A percentile compares a stretch with the other conserved stretches of the same genome.
These are phyloP conservation scores for Muscicapa comitata DNA, from an alignment of 2,797 vertebrate genomes.

Conservation along the genomic window DNA sequence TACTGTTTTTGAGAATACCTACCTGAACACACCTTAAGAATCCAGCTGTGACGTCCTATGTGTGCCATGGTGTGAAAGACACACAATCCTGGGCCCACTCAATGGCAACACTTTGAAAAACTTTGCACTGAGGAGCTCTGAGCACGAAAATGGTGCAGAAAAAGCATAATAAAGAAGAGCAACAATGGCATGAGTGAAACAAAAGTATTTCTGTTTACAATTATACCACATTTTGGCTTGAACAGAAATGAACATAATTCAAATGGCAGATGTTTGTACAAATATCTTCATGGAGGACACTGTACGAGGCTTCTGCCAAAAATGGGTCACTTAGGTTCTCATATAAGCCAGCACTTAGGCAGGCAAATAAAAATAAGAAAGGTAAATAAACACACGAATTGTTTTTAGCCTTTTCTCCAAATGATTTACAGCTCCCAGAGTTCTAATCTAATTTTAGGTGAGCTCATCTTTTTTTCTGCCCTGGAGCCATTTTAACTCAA, in stretches of 20 bases:
- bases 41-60: rapidly evolving
- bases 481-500: constrained; percentile 63
- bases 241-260: background rate
- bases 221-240: background rate
- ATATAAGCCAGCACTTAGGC: background rate
- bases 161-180: background rate
- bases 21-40: background rate
- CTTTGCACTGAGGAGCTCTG: background rate
- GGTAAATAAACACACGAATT: background rate
- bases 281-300: background rate
- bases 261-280: background rate
- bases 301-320: background rate
- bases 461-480: constrained; percentile 6
- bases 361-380: background rate
- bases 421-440: constrained; percentile 48
- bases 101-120: background rate
- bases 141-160: background rate
- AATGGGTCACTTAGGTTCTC: background rate
- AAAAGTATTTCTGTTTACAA: background rate
- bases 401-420: constrained; percentile 11
- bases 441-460: constrained; percentile 51
- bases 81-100: background rate
- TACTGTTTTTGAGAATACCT: background rate
- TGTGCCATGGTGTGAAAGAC: rapidly evolving
- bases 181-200: background rate